These are phyloP conservation scores for Trichonephila clavipes DNA, from an alignment of 1,140 invertebrate genomes.

Conservation along the genomic window DNA sequence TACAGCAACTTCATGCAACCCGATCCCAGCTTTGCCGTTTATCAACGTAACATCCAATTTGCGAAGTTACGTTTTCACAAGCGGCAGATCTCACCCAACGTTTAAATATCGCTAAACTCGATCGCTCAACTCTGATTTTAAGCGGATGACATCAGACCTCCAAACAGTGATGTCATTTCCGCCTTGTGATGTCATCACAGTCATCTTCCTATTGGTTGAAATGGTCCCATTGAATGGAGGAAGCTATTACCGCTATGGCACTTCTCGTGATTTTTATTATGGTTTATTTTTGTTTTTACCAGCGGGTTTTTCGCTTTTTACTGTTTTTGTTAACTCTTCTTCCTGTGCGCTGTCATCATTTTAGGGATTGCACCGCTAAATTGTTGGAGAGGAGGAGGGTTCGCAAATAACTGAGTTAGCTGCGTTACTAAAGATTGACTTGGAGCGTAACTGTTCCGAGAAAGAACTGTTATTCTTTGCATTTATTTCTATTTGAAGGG, in stretches of 20 bases:
- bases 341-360: slow-evolving; percentile 7
- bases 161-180: slow-evolving; percentile 43
- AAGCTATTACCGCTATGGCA: slow-evolving; percentile 29
- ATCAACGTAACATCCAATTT: slow-evolving; percentile 10
- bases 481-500: slow-evolving; percentile 1
- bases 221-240: neutral
- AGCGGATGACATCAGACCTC: slow-evolving; percentile 43
- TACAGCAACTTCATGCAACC: neutral
- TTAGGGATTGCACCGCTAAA: neutral
- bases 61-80: neutral
- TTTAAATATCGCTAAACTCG: neutral
- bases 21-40: neutral
- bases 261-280: neutral
- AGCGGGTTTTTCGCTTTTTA: slow-evolving; percentile 3
- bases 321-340: neutral
- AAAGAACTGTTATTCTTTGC: neutral
- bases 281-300: neutral
- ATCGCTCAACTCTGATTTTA: slow-evolving; percentile 28
- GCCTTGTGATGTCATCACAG: slow-evolving; percentile 34
- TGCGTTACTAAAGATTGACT: neutral
- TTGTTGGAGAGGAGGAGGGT: neutral
- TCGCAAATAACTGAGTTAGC: slow-evolving; percentile 19
- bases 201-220: slow-evolving; percentile 30
- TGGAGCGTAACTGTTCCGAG: slow-evolving; percentile 12
- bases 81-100: neutral